These are phyloP conservation scores for Cariama cristata DNA, from an alignment of 2,113 vertebrate genomes.

Conservation along the genomic window DNA sequence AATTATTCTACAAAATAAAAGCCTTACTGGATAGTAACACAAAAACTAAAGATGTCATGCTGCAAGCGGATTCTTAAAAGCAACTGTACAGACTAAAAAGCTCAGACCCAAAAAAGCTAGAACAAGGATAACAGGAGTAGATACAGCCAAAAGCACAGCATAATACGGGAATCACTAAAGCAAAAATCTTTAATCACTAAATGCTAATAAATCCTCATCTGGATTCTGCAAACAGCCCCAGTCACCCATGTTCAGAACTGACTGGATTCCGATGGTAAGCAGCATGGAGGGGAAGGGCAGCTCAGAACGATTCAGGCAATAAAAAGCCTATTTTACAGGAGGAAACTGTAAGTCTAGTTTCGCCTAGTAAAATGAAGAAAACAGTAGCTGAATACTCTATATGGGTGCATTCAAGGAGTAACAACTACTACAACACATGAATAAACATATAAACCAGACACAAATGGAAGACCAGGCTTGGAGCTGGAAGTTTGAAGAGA, in stretches of 20 bases:
- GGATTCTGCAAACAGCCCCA: not conserved
- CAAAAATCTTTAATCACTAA: not conserved
- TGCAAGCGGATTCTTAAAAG: not conserved
- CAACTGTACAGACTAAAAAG: not conserved
- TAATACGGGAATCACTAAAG: not conserved
- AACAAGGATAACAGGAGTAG: not conserved
- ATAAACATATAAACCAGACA: not conserved
- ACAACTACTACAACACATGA: not conserved
- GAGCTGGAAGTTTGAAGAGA: not conserved
- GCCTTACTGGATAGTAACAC: not conserved
- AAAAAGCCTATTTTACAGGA: not conserved
- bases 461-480: not conserved
- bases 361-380: not conserved
- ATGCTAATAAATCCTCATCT: not conserved
- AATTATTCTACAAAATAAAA: conserved; percentile 27
- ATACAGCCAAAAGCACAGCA: not conserved
- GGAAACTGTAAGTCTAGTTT: not conserved
- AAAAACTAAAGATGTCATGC: not conserved
- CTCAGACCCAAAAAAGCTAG: not conserved
- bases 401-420: not conserved
- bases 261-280: not conserved
- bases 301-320: not conserved
- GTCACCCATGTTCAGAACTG: not conserved
- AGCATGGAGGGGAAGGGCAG: not conserved
- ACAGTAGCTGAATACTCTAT: not conserved